Base-by-base conservation (phyloP, 2,888 invertebrate genomes). In the Clostera curtula region DNA sequence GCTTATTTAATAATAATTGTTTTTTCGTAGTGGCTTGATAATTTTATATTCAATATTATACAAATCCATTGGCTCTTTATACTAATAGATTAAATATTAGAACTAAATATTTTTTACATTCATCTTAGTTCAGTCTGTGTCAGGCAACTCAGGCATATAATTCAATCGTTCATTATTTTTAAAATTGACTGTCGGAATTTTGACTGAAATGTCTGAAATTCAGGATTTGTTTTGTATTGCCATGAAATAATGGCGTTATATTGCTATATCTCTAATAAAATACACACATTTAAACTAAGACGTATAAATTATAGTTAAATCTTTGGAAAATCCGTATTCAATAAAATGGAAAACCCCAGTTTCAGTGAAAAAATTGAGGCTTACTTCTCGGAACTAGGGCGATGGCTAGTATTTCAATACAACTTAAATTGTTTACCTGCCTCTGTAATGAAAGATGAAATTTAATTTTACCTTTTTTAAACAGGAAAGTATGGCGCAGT, bases 401-500 rank as follows among this genome's bases (percentile, higher is more conserved):
- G 89, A 86, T 90, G 90, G 90, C 87, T 80, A 77, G 85, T 74
- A 65, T 52, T 34, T 38, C 27, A 26, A 36, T 33, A 29, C 25
- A 14, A 20, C 29, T 32, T 27, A 31, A 38, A 29, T 29, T 37
- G 24, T 17, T 25, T 18, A 31, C 30, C 31, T 16, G 26, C 10
- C 23, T 19, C 26, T 26, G 21, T 29, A 16, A 13, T 12, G 24
- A 13, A 5, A 25, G 5, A 17, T 24, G 8, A 22, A 24, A 15
- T 14, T 15, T 21, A 25, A 12, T 31, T 9, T 40, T 31, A 9
- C 17, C 15, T 37, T 29, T 66, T 72, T 7, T n/a, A 20, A 29
- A 27, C 67, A 91, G 91, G 90, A 85, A 86, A 52, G 88, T 90
- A 43, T 91, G 91, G 91, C 86, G 89, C 46, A 88, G 89, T 41